phyloP scores from a whole-genome alignment of 2,797 vertebrate genomes.

The Danio albolineatus region DNA sequence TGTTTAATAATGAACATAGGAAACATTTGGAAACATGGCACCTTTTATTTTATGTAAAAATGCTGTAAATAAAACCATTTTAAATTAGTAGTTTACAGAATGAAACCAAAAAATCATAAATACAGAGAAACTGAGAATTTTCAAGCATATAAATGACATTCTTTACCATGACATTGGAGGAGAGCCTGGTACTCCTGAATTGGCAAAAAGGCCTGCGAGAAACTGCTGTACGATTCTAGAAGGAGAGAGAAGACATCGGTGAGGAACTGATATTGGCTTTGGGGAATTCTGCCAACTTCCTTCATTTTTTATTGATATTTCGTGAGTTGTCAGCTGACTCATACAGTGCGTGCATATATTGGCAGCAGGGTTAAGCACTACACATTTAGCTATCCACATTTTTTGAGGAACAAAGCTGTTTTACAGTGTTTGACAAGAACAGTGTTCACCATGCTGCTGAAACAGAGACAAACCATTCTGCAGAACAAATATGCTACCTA shows the following conservation, averaged over 20 bases:
- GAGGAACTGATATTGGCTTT: slow-evolving; percentile 22
- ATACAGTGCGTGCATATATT: neutral
- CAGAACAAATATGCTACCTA: neutral
- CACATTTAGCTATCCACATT: neutral
- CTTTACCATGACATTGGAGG: slow-evolving; percentile 92
- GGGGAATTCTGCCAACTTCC: slow-evolving; percentile 19
- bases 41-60: no score
- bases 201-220: slow-evolving; percentile 86
- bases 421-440: neutral
- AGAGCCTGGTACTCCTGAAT: slow-evolving; percentile 89
- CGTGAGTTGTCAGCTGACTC: neutral
- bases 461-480: no score
- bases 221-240: slow-evolving; percentile 96
- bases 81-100: no score
- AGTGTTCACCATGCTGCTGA: no score
- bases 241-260: slow-evolving; percentile 44
- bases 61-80: no score
- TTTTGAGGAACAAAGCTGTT: neutral
- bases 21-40: no score
- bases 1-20: no score
- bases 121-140: no score
- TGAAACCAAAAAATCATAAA: no score
- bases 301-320: neutral
- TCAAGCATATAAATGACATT: neutral
- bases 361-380: neutral